Base-by-base conservation (phyloP, 2,888 invertebrate genomes). In the Coleophora flavipennella region DNA sequence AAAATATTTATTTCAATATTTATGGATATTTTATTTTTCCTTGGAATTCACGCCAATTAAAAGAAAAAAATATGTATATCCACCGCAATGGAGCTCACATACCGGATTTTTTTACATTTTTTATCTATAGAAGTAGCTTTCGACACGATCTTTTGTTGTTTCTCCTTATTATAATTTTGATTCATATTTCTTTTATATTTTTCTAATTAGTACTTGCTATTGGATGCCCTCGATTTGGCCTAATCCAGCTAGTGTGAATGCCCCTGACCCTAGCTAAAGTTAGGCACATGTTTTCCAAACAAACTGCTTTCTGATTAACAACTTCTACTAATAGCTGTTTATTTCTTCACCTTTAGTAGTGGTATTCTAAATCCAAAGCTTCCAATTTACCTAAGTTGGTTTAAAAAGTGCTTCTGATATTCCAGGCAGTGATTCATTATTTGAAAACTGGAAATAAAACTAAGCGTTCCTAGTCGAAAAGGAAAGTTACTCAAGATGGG, bases 211-310 rank as follows among this genome's bases (percentile, higher is more conserved):
- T 71, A 67, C 63, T 65, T 69, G 77, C 78, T 78, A 74, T 59
- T 83, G 83, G 83, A 83, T 83, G 83, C 83, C 81, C 81, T 77
- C 62, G 75, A 66, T 55, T 58, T 53, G 68, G 70, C 69, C 61
- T 20, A 20, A 60, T 65, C 77, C 74, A 70, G 76, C 77, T 80
- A 83, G 78, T 70, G 65, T 67, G 81, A 83, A 81, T 83, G 80
- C 77, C 80, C 79, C 68, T 66, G 50, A 49, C 60, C 66, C 69
- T 74, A 71, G 65, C 54, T 66, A 57, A 59, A 67, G 62, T 64
- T 78, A 76, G 80, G 73, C 83, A 79, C 75, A 61, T 59, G 48
- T 61, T 61, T 59, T 63, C 60, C 64, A 72, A 78, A 71, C 61
- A 72, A 72, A 76, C 71, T 77, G 80, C 80, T 80, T 76, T 67